These are phyloP conservation scores for Xenopus borealis DNA, from an alignment of 2,113 vertebrate species.

Conservation along the genomic window DNA sequence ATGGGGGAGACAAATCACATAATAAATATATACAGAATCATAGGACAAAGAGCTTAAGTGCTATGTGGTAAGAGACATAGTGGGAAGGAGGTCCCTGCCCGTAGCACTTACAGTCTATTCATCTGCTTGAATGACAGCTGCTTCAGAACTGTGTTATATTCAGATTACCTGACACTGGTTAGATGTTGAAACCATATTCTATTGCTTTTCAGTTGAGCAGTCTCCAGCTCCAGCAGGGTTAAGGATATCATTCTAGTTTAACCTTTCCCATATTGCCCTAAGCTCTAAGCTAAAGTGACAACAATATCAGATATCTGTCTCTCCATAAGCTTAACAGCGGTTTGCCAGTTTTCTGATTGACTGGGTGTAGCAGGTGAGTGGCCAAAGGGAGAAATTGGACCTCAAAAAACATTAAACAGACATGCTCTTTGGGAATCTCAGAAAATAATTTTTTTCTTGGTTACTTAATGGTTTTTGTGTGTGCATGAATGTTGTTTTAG, in stretches of 20 bases:
- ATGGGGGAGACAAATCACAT: too few relatives aligned
- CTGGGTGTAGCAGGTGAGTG: slow-evolving; percentile 15
- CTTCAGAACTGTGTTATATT: background rate
- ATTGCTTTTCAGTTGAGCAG: background rate
- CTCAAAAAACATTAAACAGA: too few relatives aligned
- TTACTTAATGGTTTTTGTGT: too few relatives aligned
- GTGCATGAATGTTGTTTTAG: too few relatives aligned
- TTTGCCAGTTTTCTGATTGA: background rate
- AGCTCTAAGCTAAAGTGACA: slow-evolving; percentile 15
- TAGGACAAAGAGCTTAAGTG: too few relatives aligned
- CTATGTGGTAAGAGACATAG: too few relatives aligned
- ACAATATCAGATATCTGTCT: slow-evolving; percentile 24
- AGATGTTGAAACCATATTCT: background rate
- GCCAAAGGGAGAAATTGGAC: slow-evolving; percentile 12
- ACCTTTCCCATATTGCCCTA: background rate
- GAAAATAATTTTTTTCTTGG: too few relatives aligned
- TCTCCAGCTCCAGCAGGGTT: background rate
- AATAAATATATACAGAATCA: too few relatives aligned
- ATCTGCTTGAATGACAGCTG: background rate
- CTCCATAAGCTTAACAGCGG: slow-evolving; percentile 5
- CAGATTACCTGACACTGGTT: background rate
- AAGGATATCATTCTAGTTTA: background rate
- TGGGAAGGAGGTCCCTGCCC: too few relatives aligned
- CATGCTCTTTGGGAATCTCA: too few relatives aligned
- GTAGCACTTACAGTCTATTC: too few relatives aligned